phyloP scores from a whole-genome alignment of 2,113 vertebrate species.

The Caloenas nicobarica region DNA sequence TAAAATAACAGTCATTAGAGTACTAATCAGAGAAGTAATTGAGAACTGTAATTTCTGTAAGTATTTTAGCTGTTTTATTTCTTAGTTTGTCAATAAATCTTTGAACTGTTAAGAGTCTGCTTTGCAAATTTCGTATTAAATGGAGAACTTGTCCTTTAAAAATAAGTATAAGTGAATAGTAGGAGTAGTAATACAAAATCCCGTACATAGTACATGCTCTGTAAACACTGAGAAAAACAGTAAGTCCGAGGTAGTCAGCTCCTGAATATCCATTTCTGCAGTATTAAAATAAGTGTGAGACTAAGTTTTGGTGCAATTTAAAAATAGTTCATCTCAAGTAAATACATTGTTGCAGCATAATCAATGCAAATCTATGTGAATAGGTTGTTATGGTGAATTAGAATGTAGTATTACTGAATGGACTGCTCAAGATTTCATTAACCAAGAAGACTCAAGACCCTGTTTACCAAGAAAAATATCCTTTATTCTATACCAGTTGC shows the following conservation, averaged over 20 bases:
- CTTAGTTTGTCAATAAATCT: background rate
- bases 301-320: slow-evolving; percentile 40
- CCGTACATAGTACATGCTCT: background rate
- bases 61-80: background rate
- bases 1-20: background rate
- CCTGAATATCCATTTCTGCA: background rate
- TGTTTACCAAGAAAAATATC: slow-evolving; percentile 43
- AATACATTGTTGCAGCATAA: slow-evolving; percentile 62
- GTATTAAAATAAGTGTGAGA: slow-evolving; percentile 25
- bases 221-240: background rate
- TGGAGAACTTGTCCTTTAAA: background rate
- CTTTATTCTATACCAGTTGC: slow-evolving; percentile 60
- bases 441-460: slow-evolving; percentile 49
- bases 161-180: background rate
- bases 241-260: background rate
- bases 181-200: background rate
- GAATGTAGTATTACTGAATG: slow-evolving; percentile 43
- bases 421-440: slow-evolving; percentile 58
- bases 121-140: background rate
- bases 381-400: slow-evolving; percentile 52
- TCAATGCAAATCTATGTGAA: slow-evolving; percentile 68
- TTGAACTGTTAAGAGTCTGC: background rate
- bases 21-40: background rate
- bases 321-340: slow-evolving; percentile 67
- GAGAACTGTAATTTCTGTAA: background rate